phyloP scores from a whole-genome alignment of 1,140 invertebrate species.

The Drosophila prosaltans region DNA sequence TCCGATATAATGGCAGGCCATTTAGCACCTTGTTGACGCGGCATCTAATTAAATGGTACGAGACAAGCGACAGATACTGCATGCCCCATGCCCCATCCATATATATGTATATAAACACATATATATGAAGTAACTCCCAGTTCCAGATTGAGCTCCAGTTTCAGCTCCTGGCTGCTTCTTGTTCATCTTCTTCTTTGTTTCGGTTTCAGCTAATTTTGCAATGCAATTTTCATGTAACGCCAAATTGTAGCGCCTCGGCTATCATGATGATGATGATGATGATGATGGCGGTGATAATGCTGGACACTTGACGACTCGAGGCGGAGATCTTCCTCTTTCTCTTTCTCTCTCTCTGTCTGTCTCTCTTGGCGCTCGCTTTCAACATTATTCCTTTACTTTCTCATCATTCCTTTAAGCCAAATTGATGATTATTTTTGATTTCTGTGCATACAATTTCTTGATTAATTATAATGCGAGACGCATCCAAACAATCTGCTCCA shows the following conservation, averaged over 20 bases:
- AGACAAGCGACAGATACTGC: constrained; percentile 29
- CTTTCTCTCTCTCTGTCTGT: neutral
- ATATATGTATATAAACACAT: neutral
- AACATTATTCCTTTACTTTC: constrained; percentile 54
- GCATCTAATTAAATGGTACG: constrained; percentile 77
- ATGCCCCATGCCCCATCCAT: neutral
- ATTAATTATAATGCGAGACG: constrained; percentile 70
- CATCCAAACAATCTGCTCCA: neutral
- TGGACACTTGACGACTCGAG: constrained; percentile 40
- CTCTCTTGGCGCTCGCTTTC: constrained; percentile 51
- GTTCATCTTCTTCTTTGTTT: constrained; percentile 14
- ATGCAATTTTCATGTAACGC: constrained; percentile 75
- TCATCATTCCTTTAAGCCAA: constrained; percentile 54
- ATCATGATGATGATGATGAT: constrained; percentile 42
- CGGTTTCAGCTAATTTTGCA: constrained; percentile 43
- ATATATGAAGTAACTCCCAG: too few relatives aligned
- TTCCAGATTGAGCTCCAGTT: constrained; percentile 18
- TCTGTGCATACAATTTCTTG: constrained; percentile 68
- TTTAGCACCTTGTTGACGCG: constrained; percentile 82
- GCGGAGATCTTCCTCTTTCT: constrained; percentile 4
- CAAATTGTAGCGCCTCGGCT: constrained; percentile 73
- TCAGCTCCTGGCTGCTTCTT: constrained; percentile 4
- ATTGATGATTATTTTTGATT: constrained; percentile 78
- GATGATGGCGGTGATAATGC: constrained; percentile 47
- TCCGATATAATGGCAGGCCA: constrained; percentile 63